Conservation (phyloP, 2,113 vertebrate genomes). For the Setophaga petechia region DNA sequence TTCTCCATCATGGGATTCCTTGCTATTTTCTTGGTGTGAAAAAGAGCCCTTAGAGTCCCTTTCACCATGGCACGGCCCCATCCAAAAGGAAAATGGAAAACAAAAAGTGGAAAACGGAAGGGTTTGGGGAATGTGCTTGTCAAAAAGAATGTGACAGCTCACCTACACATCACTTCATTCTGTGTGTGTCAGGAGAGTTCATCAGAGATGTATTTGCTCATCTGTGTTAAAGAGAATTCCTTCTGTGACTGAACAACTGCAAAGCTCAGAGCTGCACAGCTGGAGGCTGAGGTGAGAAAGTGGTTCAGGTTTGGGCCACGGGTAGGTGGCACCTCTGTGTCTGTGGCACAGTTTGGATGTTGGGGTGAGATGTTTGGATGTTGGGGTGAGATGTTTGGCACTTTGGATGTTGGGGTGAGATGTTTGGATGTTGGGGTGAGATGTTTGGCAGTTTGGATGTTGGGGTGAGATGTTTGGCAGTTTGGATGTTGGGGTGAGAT, state of each 20-base stretch:
- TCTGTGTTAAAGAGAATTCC: background rate
- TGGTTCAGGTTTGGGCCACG: background rate
- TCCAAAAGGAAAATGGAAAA: background rate
- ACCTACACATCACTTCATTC: background rate
- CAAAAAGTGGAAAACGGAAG: accelerated
- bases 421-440: no score
- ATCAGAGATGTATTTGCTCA: background rate
- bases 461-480: no score
- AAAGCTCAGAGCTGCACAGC: background rate
- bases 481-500: no score
- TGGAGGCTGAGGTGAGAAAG: background rate
- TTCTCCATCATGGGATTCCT: background rate
- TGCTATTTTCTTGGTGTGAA: background rate
- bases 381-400: no score
- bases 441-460: no score
- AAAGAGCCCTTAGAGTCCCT: background rate
- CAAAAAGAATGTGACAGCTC: background rate
- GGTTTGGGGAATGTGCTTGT: background rate
- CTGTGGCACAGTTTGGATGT: background rate
- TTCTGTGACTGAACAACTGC: background rate
- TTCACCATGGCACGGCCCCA: background rate
- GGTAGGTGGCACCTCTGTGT: background rate
- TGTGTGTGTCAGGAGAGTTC: background rate
- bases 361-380: no score
- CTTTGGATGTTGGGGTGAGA: no score